Conservation (phyloP, 2,113 vertebrate species). For the Canis aureus region DNA sequence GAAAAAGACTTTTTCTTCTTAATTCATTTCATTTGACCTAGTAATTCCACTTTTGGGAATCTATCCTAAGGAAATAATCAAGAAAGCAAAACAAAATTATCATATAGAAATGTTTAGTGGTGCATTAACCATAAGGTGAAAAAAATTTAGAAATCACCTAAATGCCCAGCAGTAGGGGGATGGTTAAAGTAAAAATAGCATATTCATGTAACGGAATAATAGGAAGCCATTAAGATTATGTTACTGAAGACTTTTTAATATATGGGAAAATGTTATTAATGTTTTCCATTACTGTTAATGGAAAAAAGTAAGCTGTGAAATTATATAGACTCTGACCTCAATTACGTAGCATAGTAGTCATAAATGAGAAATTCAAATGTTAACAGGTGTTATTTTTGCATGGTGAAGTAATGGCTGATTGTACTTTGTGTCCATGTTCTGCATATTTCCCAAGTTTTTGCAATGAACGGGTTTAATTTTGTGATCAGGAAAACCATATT, state of each 20-base stretch:
- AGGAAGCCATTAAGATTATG: background rate
- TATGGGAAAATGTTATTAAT: background rate
- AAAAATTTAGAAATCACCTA: background rate
- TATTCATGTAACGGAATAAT: background rate
- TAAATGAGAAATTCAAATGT: conserved; percentile 46
- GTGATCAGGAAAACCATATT: background rate
- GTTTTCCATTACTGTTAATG: background rate
- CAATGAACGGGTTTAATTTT: conserved; percentile 37
- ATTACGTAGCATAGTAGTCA: background rate
- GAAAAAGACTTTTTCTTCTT: background rate
- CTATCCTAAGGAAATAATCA: conserved; percentile 19
- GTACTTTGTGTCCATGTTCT: background rate
- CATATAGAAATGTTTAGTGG: conserved; percentile 14
- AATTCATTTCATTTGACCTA: conserved; percentile 28
- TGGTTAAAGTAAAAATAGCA: background rate
- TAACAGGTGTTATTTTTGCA: conserved; percentile 52
- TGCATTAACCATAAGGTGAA: conserved; percentile 22
- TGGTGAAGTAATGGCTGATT: background rate
- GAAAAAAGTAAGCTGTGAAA: conserved; percentile 6
- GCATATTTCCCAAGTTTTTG: background rate
- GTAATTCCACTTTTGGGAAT: conserved; percentile 31
- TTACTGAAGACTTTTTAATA: conserved; percentile 53
- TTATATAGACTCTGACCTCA: conserved; percentile 15
- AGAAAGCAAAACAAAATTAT: conserved; percentile 53
- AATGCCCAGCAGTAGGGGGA: background rate